A percentile compares a stretch with the other conserved stretches of the same genome.
phyloP scores from a whole-genome alignment of 2,888 invertebrate genomes.

The Osedax fenrisi region DNA sequence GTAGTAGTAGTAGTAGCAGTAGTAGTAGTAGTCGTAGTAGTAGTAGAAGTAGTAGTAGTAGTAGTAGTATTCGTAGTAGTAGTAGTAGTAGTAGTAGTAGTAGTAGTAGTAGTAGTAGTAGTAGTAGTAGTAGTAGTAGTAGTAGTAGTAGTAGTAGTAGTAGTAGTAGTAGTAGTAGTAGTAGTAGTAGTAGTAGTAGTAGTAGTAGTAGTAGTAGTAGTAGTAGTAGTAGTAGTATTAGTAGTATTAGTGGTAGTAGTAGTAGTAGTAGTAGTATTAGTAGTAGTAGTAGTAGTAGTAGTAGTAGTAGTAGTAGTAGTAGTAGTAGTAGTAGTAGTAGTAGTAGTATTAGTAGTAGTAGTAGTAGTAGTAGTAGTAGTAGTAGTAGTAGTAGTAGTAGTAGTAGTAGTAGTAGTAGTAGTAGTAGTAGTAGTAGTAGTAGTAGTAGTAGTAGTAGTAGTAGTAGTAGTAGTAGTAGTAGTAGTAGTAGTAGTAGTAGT shows the following conservation, averaged over 20 bases:
- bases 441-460: too few relatives aligned
- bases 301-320: conserved; percentile 19
- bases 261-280: too few relatives aligned
- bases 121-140: conserved; percentile 25
- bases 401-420: conserved; percentile 23
- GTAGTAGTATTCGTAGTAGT: conserved; percentile 24
- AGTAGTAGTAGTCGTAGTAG: conserved; percentile 19
- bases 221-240: too few relatives aligned
- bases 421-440: too few relatives aligned
- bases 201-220: background rate
- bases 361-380: conserved; percentile 20
- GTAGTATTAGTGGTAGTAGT: too few relatives aligned
- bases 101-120: conserved; percentile 23
- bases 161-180: conserved; percentile 22
- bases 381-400: conserved; percentile 19
- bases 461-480: too few relatives aligned
- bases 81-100: conserved; percentile 24
- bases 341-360: too few relatives aligned
- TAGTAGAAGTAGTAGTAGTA: conserved; percentile 18
- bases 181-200: conserved; percentile 21
- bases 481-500: too few relatives aligned
- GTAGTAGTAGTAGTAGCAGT: conserved; percentile 13
- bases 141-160: conserved; percentile 22
- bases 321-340: conserved; percentile 4
- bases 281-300: too few relatives aligned